Evolutionary conservation across 2,888 invertebrate genomes (phyloP), one percentile per base, ranked within the genome.

Genomic region (Galerucella pusilla): DNA sequence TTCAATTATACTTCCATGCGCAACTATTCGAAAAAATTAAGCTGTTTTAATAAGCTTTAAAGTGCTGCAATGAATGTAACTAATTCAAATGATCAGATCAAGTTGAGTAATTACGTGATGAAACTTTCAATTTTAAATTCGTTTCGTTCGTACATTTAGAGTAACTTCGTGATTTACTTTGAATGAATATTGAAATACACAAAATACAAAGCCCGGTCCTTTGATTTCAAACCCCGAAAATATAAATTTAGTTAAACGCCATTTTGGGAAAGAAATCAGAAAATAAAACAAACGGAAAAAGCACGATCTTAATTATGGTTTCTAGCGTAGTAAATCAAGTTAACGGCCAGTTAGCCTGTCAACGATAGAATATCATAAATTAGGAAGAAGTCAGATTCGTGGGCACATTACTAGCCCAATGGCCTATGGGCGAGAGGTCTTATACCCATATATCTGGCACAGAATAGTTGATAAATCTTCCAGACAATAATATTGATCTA

Each of bases 231-330:
- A 61, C 42, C 59, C 25, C 14, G 7, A 49, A 46, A 65, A 54
- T 54, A 71, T 69, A 74, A 71, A 74, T 74, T 71, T 45, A 71
- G 46, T 54, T 61, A 66, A 71, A 75, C 59, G 71, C 59, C 64
- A 70, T 52, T 65, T 52, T 20, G 25, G 64, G 25, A 46, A 71
- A 71, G 75, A 68, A 68, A 71, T 71, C 60, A 65, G 65, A 74
- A 16, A 72, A 59, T 71, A 72, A 76, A 72, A 70, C 66, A 70
- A 76, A 76, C 66, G 70, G 60, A 73, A 73, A 66, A 74, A 74
- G 74, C 64, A 71, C 77, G 79, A 83, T 82, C 84, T 84, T 84
- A 83, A 84, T 84, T 84, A 81, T 81, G 80, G 81, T 80, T 82
- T 80, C 80, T 80, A 78, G 77, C 71, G 80, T 80, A 82, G 79